Evolutionary conservation across 2,113 vertebrate genomes (phyloP).

Genomic region (Thunnus thynnus): DNA sequence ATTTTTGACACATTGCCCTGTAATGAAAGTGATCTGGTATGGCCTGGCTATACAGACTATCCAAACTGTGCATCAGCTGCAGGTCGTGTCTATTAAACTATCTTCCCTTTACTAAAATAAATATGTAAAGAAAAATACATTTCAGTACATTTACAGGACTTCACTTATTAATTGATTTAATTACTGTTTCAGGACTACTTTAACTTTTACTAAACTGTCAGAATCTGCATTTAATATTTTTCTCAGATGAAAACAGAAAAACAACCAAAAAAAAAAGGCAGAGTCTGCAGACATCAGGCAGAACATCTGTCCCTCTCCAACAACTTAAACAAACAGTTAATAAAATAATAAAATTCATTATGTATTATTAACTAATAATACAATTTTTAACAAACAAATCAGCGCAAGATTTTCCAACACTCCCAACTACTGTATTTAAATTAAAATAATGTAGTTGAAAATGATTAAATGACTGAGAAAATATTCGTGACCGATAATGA

Average conservation of each 20-base stretch:
- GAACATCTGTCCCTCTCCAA: constrained; percentile 88
- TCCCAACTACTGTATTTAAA: constrained; percentile 94
- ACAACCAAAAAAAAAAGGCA: constrained; percentile 68
- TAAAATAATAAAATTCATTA: constrained; percentile 82
- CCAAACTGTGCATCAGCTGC: constrained; percentile 95
- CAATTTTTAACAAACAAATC: constrained; percentile 81
- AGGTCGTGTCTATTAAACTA: constrained; percentile 99
- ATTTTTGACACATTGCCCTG: constrained; percentile 86
- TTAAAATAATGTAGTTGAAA: constrained; percentile 90
- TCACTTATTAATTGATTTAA: constrained; percentile 95
- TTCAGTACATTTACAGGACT: constrained; percentile 99
- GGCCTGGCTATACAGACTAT: constrained; percentile 91
- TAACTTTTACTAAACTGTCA: constrained; percentile 87
- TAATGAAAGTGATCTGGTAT: constrained; percentile 87
- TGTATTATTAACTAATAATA: constrained; percentile 63
- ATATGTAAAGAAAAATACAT: constrained; percentile 99
- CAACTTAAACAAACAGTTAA: constrained; percentile 85
- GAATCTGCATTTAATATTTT: constrained; percentile 91
- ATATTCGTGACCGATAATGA: neutral
- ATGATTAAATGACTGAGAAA: neutral
- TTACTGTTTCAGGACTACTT: constrained; percentile 91
- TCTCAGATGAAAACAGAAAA: constrained; percentile 86
- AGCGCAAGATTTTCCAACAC: constrained; percentile 86
- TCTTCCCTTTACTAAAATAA: constrained; percentile 96
- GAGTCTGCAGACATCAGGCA: constrained; percentile 88